phyloP scores from a whole-genome alignment of 2,113 vertebrate species.

The Nycticryphes semicollaris region DNA sequence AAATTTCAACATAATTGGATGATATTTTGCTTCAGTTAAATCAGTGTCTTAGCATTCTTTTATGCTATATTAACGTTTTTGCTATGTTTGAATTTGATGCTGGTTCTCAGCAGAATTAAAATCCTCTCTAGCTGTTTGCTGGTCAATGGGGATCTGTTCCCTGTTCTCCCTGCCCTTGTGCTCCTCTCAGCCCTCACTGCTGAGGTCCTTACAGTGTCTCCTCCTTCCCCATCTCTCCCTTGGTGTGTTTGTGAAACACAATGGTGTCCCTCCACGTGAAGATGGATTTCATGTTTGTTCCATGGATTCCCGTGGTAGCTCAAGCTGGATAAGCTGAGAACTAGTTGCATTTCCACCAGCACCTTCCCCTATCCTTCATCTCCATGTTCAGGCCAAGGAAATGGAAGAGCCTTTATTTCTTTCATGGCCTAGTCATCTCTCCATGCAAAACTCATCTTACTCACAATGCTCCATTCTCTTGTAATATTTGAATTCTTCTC shows the following conservation, averaged over 20 bases:
- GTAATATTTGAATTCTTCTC: not conserved
- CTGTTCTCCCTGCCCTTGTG: not conserved
- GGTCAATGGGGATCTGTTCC: rapidly evolving
- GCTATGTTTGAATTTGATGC: not conserved
- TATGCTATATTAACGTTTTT: not conserved
- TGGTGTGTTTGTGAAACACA: not conserved
- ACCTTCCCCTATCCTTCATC: not conserved
- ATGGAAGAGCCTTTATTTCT: not conserved
- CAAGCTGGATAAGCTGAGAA: not conserved
- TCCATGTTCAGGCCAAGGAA: not conserved
- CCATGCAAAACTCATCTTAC: not conserved
- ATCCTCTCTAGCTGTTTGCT: not conserved
- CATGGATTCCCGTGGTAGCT: not conserved
- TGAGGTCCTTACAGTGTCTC: not conserved
- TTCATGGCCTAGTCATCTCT: not conserved
- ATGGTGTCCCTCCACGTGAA: not conserved
- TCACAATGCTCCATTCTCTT: not conserved
- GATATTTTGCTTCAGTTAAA: not conserved
- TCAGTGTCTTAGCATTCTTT: not conserved
- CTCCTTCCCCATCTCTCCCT: not conserved
- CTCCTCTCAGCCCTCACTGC: not conserved
- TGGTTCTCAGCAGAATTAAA: not conserved
- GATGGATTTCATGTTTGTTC: not conserved
- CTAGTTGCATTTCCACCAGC: not conserved
- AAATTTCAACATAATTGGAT: not conserved